Evolutionary conservation across 2,113 vertebrate genomes (phyloP).

Genomic region (Poeciliopsis prolifica): DNA sequence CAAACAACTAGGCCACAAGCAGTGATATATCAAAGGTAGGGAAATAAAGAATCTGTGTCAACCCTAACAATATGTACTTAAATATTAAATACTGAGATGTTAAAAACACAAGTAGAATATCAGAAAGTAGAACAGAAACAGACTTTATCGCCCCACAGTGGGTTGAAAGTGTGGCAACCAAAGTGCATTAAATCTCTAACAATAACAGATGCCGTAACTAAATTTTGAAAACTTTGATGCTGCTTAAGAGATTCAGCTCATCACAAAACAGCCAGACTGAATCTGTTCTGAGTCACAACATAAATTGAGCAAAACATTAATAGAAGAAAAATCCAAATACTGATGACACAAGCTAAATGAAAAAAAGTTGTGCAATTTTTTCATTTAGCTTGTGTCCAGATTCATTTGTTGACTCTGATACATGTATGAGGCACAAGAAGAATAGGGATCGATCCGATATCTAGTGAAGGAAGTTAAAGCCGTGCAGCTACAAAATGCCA

Average conservation of each 20-base stretch:
- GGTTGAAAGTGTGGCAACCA: not conserved
- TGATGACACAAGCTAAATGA: not conserved
- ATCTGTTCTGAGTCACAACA: not conserved
- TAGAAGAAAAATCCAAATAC: not conserved
- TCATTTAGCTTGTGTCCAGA: too few relatives aligned
- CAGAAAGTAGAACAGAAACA: too few relatives aligned
- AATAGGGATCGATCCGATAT: not conserved
- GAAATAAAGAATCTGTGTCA: not conserved
- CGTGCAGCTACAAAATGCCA: too few relatives aligned
- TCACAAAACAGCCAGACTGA: not conserved
- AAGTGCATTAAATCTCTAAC: not conserved
- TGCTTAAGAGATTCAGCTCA: not conserved
- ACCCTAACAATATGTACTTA: too few relatives aligned
- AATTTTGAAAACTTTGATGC: not conserved
- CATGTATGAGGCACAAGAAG: not conserved
- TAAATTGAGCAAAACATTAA: not conserved
- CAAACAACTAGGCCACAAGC: not conserved
- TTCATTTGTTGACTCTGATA: not conserved
- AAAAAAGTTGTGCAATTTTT: not conserved
- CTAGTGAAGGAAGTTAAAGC: too few relatives aligned
- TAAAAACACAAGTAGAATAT: too few relatives aligned
- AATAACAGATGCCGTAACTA: not conserved
- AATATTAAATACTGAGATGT: too few relatives aligned
- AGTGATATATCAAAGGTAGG: not conserved
- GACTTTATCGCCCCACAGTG: too few relatives aligned